Base-by-base conservation (phyloP, 2,113 vertebrate genomes). In the Sclerurus mexicanus region DNA sequence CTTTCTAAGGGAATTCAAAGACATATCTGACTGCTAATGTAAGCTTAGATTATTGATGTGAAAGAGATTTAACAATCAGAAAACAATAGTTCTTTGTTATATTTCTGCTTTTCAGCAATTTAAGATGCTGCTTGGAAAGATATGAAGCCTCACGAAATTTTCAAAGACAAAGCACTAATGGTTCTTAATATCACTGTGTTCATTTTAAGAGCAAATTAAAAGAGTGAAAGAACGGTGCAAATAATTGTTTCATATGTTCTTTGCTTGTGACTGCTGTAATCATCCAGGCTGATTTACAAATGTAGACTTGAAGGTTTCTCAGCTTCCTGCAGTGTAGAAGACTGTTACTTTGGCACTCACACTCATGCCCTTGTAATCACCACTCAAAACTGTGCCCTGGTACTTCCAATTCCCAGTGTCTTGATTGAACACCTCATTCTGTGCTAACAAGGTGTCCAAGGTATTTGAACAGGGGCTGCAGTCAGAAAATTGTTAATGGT, bases 201-300 rank as follows among this genome's bases (percentile, higher is more conserved):
- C 97, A 93, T 97, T 97, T 98, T 96, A 96, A 98, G 97, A 98
- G 96, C 97, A 98, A 98, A 98, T 98, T 98, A 98, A 98, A 98
- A 98, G 96, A 96, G 92, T 96, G 96, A 97, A 98, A 98, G 97
- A 97, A 97, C 82, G 31, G 96, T 98, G 97, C 96, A 97, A 98
- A 98, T 98, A 98, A 98, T 98, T 98, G 98, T 98, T 98, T 98
- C 97, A 74, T 98, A 97, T 97, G 97, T 97, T 98, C 98, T 98
- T 98, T 98, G 98, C 98, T 98, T 98, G 99, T 98, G 98, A 98
- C 98, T 99, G 98, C 98, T 98, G 99, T 99, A 99, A 99, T 99
- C 99, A 99, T 98, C 98, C 97, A 98, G 98, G 98, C 99, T 99
- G 99, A 99, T 99, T 99, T 99, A 99, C 99, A 99, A 99, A 99